Base-by-base conservation (phyloP, 2,888 invertebrate species). In the Diarsia rubi region DNA sequence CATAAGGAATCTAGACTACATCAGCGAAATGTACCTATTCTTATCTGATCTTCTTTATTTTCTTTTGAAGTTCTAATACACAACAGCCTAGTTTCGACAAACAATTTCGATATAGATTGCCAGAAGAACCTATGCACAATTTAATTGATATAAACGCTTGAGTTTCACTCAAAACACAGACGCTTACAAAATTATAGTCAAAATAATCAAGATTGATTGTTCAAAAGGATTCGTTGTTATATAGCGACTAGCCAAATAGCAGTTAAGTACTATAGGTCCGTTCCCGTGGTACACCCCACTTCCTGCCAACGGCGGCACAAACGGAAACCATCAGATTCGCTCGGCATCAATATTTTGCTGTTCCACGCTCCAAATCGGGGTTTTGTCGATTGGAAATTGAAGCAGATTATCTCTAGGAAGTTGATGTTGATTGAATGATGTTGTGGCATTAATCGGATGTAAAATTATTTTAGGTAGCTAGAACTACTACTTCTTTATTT, bases 341-440 rank as follows among this genome's bases (percentile, higher is more conserved):
- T 83, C 52, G 44, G 21, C 72, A 52, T 67, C 57, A 75, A 82
- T 73, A 75, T 68, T 79, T 75, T 42, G 69, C 59, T 57, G n/a
- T 27, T 31, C 47, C 47, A 45, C 27, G 27, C 63, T 31, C 57
- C 68, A n/a, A 70, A 75, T 65, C 16, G 14, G 31, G 21, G 24
- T 5, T 65, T 49, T 59, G 54, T 45, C 42, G 52, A 45, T 64
- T 27, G 49, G 21, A 65, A 78, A 69, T 82, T 66, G 24, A 49
- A 44, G 47, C 12, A 47, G 8, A 66, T 77, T 60, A 64, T 69
- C 63, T 12, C n/a, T 42, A 45, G 70, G 68, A 81, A 52, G 24
- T 70, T 52, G 16, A n/a, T 60, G 19, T 62, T 27, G 37, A 63
- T 63, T 49, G 12, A 60, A 65, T 45, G 24, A 42, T 37, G 9